Evolutionary conservation across 2,888 invertebrate species (phyloP).

Genomic region (Lasius fuliginosus): DNA sequence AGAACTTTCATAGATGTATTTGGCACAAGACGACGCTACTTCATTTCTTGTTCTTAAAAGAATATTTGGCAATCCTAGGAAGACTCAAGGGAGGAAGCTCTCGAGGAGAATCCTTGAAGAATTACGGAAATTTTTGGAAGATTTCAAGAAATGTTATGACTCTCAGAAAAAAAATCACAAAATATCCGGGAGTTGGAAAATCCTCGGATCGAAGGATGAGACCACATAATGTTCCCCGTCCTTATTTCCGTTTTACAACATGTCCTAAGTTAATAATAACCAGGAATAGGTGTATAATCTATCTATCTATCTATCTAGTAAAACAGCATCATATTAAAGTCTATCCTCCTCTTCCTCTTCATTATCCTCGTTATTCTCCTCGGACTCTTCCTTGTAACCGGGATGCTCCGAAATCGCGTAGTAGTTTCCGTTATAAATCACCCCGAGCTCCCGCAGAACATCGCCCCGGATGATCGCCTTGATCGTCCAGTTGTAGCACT

Average conservation of each 20-base stretch:
- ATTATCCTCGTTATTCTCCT: conserved; percentile 94
- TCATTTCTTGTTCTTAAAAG: conserved; percentile 12
- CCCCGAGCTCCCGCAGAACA: conserved; percentile 95
- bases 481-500: conserved; percentile 98
- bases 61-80: conserved; percentile 10
- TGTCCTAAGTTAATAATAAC: conserved; percentile 81
- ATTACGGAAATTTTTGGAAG: background rate
- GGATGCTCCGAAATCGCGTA: conserved; percentile 98
- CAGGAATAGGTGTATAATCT: conserved; percentile 83
- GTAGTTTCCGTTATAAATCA: conserved; percentile 98
- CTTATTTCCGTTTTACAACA: conserved; percentile 45
- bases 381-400: conserved; percentile 96
- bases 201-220: conserved; percentile 31
- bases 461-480: conserved; percentile 97
- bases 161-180: conserved; percentile 2
- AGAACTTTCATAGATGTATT: conserved; percentile 40
- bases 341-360: conserved; percentile 93
- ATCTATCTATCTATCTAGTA: conserved; percentile 81
- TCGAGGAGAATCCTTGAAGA: background rate
- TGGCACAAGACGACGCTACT: conserved; percentile 19
- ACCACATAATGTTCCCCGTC: conserved; percentile 17
- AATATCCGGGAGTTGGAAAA: conserved; percentile 13
- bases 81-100: conserved; percentile 9
- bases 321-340: conserved; percentile 85
- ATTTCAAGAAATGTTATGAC: background rate